phyloP scores from a whole-genome alignment of 2,797 vertebrate genomes.

The Thalassophryne amazonica region DNA sequence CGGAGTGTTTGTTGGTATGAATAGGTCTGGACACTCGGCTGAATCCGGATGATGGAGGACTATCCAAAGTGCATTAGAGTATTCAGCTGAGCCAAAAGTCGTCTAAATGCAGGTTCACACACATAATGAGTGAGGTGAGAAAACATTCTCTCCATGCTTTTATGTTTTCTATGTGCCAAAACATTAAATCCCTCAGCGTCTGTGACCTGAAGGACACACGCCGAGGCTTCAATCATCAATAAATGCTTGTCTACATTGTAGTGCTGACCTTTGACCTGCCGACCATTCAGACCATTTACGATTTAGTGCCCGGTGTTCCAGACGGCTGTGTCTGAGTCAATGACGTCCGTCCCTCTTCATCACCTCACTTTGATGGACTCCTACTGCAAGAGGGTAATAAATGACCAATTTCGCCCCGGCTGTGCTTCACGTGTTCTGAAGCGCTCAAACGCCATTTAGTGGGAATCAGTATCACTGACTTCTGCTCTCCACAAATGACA shows the following conservation, averaged over 20 bases:
- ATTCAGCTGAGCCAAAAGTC: slow-evolving; percentile 10
- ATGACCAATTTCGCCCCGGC: no score
- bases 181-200: not conserved
- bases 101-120: not conserved
- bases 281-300: slow-evolving; percentile 24
- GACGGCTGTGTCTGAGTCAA: not conserved
- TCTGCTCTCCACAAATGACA: no score
- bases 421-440: no score
- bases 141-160: not conserved
- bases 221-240: slow-evolving; percentile 28
- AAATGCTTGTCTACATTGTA: slow-evolving; percentile 23
- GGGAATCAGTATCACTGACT: no score
- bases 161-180: not conserved
- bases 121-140: slow-evolving; percentile 16
- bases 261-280: slow-evolving; percentile 23
- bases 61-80: no score
- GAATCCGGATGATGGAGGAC: not conserved
- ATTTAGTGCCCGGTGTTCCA: not conserved
- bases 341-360: no score
- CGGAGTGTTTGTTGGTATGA: slow-evolving; percentile 2
- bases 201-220: slow-evolving; percentile 11
- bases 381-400: no score
- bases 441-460: no score
- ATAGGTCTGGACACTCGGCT: not conserved
- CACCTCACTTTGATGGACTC: no score